Conservation (phyloP, 2,113 vertebrate genomes). For the Aegotheles bennettii region DNA sequence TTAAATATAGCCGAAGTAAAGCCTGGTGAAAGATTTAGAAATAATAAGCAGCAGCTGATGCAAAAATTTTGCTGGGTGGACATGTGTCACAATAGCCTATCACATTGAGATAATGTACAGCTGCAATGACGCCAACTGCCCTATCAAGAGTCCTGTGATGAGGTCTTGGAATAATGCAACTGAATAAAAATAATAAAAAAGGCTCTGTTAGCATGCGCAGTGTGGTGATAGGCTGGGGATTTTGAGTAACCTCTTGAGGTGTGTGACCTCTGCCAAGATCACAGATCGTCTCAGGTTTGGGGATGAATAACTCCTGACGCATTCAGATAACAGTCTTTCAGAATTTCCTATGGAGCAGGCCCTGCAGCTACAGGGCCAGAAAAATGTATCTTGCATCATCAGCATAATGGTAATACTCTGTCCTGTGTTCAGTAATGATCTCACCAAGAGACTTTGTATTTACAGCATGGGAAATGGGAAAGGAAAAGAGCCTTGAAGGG, state of each 20-base stretch:
- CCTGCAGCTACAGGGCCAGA: neutral
- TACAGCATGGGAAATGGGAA: neutral
- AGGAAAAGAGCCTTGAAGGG: neutral
- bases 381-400: neutral
- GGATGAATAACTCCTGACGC: neutral
- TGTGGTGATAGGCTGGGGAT: neutral
- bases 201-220: neutral
- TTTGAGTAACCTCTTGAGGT: neutral
- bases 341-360: neutral
- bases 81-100: neutral
- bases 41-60: slow-evolving; percentile 16
- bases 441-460: neutral
- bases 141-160: neutral
- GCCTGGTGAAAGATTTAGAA: neutral
- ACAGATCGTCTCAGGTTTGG: neutral
- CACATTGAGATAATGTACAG: neutral
- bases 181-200: neutral
- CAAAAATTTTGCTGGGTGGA: neutral
- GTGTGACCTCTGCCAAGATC: neutral
- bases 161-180: neutral
- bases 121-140: neutral
- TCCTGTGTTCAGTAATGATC: neutral
- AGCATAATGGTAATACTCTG: neutral
- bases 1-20: slow-evolving; percentile 24
- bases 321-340: neutral